phyloP scores from a whole-genome alignment of 2,888 invertebrate genomes.

The Euplagia quadripunctaria region DNA sequence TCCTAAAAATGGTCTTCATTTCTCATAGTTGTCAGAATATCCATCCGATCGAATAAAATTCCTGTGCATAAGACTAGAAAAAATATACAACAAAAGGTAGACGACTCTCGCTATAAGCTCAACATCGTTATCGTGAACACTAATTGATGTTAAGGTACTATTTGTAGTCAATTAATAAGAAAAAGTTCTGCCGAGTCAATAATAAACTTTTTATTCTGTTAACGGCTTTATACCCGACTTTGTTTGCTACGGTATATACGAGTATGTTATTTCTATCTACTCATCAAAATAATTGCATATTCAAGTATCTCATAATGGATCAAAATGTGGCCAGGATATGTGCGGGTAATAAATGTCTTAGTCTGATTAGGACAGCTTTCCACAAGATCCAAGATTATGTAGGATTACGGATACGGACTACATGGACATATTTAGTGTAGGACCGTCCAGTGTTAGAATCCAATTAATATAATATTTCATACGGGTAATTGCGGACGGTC shows the following conservation, averaged over 20 bases:
- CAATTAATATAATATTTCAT: background rate
- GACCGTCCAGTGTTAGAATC: background rate
- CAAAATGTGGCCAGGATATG: too few species aligned
- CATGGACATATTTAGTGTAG: background rate
- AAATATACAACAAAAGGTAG: background rate
- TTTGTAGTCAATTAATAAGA: conserved; percentile 34
- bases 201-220: background rate
- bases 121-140: conserved; percentile 31
- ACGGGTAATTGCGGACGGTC: background rate
- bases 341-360: too few species aligned
- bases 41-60: background rate
- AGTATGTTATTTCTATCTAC: background rate
- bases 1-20: background rate
- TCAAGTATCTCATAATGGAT: too few species aligned
- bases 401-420: background rate
- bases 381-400: background rate
- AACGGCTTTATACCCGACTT: background rate
- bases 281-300: background rate
- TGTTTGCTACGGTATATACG: background rate
- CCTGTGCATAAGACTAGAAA: background rate
- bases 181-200: conserved; percentile 4
- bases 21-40: background rate
- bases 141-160: conserved; percentile 38
- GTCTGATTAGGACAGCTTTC: too few species aligned
- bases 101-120: conserved; percentile 10